phyloP scores from a whole-genome alignment of 2,113 vertebrate genomes.

The Crotalus tigris region DNA sequence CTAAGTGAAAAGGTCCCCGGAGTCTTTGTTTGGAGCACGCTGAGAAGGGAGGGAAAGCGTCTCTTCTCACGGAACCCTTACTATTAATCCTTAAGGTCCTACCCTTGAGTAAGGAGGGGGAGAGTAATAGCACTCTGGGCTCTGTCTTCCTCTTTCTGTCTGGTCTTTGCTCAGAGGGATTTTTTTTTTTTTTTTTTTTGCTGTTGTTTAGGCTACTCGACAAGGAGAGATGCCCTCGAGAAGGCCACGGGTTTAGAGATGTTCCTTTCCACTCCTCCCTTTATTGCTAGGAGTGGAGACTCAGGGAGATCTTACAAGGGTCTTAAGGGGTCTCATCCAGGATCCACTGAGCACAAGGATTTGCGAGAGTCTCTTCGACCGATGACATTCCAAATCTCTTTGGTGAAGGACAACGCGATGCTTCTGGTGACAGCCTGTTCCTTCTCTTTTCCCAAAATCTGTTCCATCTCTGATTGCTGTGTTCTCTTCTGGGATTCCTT shows the following conservation, averaged over 20 bases:
- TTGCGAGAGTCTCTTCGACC: background rate
- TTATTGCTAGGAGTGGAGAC: background rate
- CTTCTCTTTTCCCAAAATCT: background rate
- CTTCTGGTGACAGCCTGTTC: background rate
- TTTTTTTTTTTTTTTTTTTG: background rate
- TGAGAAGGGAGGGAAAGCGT: slow-evolving; percentile 41
- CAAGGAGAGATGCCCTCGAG: background rate
- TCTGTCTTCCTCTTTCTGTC: background rate
- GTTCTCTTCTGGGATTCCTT: background rate
- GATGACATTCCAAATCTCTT: background rate
- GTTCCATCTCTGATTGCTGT: background rate
- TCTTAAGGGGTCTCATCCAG: background rate
- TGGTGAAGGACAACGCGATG: background rate
- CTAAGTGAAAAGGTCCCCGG: slow-evolving; percentile 47
- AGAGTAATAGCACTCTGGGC: background rate
- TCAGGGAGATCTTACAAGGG: background rate
- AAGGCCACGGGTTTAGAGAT: background rate
- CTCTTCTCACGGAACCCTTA: slow-evolving; percentile 11
- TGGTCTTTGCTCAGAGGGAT: background rate
- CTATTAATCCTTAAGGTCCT: slow-evolving; percentile 37
- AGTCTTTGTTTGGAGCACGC: slow-evolving; percentile 43
- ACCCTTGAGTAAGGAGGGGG: background rate
- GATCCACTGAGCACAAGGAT: background rate
- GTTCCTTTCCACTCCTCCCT: background rate
- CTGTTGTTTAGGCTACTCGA: background rate